A percentile compares a stretch with the other conserved stretches of the same genome.
Conservation (phyloP, 2,888 invertebrate species). For the Dasysyrphus albostriatus region DNA sequence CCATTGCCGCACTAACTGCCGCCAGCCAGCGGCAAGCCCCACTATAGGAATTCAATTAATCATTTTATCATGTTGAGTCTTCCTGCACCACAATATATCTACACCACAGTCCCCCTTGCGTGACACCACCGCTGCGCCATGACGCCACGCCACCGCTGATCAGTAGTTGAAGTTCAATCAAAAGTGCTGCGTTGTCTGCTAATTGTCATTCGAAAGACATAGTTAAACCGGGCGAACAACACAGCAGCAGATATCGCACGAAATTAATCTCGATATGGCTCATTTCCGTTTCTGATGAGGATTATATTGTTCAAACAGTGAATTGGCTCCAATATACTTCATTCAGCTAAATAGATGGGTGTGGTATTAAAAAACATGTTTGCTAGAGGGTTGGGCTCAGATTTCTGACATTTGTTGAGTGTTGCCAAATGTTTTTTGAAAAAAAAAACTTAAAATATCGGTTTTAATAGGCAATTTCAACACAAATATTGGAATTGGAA, state of each 20-base stretch:
- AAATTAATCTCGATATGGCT: slow-evolving; percentile 70
- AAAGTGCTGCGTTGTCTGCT: slow-evolving; percentile 61
- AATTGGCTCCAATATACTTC: slow-evolving; percentile 38
- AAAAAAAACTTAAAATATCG: background rate
- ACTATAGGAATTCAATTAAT: slow-evolving; percentile 60
- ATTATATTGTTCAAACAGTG: slow-evolving; percentile 43
- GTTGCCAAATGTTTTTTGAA: background rate
- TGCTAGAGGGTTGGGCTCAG: slow-evolving; percentile 46
- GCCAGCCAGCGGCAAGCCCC: slow-evolving; percentile 4
- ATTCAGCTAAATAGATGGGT: slow-evolving; percentile 64
- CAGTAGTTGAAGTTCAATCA: slow-evolving; percentile 25
- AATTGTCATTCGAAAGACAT: slow-evolving; percentile 71
- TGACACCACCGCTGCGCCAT: background rate
- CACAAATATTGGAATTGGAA: background rate
- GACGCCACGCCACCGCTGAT: background rate
- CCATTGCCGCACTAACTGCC: background rate
- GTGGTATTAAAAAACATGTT: slow-evolving; percentile 21
- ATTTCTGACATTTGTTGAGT: slow-evolving; percentile 7
- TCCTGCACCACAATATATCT: slow-evolving; percentile 15
- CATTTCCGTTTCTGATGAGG: slow-evolving; percentile 66
- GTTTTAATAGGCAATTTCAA: background rate
- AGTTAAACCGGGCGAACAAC: slow-evolving; percentile 56
- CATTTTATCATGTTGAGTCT: slow-evolving; percentile 51
- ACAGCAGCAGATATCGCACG: slow-evolving; percentile 69
- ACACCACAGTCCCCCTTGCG: background rate